Percentiles rank a stretch among this genome's conserved stretches.
Conservation (phyloP, 1,140 invertebrate genomes). For the Aphaenogaster floridana region DNA sequence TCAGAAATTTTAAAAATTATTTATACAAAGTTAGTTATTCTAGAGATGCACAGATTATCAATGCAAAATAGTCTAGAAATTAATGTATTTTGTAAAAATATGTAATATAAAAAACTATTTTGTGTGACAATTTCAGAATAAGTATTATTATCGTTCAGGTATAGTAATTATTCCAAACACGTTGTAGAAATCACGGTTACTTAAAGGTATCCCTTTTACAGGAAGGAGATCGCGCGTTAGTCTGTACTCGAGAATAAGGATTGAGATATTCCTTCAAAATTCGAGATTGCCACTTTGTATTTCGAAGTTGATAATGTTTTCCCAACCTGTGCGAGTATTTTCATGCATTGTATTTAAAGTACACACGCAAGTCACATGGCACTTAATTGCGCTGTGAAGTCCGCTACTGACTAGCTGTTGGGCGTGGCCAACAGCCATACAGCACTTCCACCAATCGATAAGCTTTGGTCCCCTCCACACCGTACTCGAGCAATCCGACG, state of each 20-base stretch:
- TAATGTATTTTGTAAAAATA: background rate
- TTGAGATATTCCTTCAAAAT: slow-evolving; percentile 77
- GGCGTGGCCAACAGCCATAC: slow-evolving; percentile 81
- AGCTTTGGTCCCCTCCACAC: slow-evolving; percentile 44
- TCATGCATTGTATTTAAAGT: slow-evolving; percentile 61
- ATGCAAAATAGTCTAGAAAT: background rate
- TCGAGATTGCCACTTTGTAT: slow-evolving; percentile 75
- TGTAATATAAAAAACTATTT: background rate
- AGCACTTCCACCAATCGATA: slow-evolving; percentile 83
- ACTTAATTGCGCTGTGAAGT: slow-evolving; percentile 66
- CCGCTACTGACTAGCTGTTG: slow-evolving; percentile 66
- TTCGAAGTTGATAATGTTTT: slow-evolving; percentile 74
- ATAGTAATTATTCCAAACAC: background rate
- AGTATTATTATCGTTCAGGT: no score
- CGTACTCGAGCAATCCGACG: slow-evolving; percentile 27
- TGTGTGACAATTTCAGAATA: background rate
- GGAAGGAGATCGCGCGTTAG: background rate
- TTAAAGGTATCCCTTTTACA: background rate
- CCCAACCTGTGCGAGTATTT: slow-evolving; percentile 75
- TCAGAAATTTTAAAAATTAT: background rate
- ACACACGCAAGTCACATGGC: slow-evolving; percentile 73
- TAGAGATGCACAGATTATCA: background rate
- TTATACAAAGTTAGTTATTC: background rate
- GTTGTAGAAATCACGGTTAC: background rate
- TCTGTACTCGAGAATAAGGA: slow-evolving; percentile 24